Conservation (phyloP, 2,888 invertebrate species). For the Anodontia alba region DNA sequence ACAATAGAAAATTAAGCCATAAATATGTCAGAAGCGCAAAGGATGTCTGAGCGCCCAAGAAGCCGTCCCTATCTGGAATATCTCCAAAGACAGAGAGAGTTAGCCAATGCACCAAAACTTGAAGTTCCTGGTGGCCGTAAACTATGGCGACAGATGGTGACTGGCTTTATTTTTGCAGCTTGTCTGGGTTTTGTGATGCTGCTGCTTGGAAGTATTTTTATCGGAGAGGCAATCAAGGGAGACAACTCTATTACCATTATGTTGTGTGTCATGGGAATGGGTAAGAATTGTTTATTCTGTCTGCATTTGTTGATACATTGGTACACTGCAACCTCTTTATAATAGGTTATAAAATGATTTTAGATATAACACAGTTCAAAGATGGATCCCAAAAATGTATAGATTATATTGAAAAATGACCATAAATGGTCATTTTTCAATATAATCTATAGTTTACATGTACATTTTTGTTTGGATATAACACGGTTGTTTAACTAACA, state of each 20-base stretch:
- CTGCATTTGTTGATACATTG: no score
- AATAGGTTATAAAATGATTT: no score
- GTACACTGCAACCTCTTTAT: no score
- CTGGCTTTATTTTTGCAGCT: conserved; percentile 78
- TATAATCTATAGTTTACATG: no score
- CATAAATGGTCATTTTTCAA: no score
- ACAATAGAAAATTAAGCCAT: no score
- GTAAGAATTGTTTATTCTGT: conserved; percentile 59
- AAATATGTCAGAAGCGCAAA: conserved; percentile 17
- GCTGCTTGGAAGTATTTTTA: conserved; percentile 76
- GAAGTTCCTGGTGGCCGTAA: conserved; percentile 64
- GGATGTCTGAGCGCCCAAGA: conserved; percentile 41
- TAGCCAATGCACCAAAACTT: conserved; percentile 28
- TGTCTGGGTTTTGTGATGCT: conserved; percentile 77
- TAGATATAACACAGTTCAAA: no score
- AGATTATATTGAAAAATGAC: no score
- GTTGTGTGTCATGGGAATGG: conserved; percentile 82
- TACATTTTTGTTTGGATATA: no score
- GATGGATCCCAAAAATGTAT: no score
- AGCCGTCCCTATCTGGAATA: conserved; percentile 50
- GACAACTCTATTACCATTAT: conserved; percentile 79
- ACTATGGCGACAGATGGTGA: conserved; percentile 79
- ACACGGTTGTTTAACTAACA: no score
- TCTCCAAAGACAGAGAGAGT: conserved; percentile 35
- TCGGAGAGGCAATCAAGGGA: conserved; percentile 73